These are phyloP conservation scores for Bursaphelenchus okinawaensis DNA, from an alignment of 2,888 invertebrate genomes.

Conservation along the genomic window DNA sequence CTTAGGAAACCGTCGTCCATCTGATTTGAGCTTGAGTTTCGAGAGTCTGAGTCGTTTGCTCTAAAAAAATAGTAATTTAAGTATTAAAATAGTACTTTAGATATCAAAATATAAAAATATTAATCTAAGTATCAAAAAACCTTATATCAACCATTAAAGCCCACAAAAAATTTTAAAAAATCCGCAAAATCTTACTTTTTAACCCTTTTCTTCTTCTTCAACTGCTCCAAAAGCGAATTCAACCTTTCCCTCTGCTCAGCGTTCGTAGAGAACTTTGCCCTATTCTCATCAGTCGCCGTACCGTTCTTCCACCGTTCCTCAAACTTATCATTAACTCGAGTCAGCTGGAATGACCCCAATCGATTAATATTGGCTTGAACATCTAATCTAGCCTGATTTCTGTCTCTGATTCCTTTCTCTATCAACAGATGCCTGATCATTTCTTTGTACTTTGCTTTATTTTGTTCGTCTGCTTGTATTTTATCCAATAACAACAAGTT, in stretches of 20 bases:
- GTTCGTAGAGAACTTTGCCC: neutral
- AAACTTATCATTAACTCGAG: slow-evolving; percentile 96
- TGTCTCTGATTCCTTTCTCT: slow-evolving; percentile 96
- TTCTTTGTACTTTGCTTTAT: slow-evolving; percentile 88
- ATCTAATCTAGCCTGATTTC: slow-evolving; percentile 76
- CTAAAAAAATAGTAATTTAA: no score
- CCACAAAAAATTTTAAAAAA: neutral
- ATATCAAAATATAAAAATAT: neutral
- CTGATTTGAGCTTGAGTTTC: slow-evolving; percentile 7
- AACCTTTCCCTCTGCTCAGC: neutral
- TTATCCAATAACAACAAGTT: no score
- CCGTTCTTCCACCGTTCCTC: slow-evolving; percentile 98
- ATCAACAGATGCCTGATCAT: slow-evolving; percentile 82
- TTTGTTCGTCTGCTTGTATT: no score
- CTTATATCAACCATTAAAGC: neutral
- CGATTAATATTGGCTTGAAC: slow-evolving; percentile 97
- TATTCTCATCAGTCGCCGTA: slow-evolving; percentile 87
- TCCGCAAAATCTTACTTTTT: neutral
- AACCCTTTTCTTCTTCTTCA: neutral
- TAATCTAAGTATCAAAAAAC: neutral
- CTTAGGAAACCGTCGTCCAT: slow-evolving; percentile 38
- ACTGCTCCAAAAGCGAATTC: neutral
- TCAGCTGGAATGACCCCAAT: slow-evolving; percentile 96
- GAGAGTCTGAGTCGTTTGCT: neutral
- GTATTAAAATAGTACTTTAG: neutral